Base-by-base conservation (phyloP, 1,140 invertebrate species). In the Neuroterus valhalla region DNA sequence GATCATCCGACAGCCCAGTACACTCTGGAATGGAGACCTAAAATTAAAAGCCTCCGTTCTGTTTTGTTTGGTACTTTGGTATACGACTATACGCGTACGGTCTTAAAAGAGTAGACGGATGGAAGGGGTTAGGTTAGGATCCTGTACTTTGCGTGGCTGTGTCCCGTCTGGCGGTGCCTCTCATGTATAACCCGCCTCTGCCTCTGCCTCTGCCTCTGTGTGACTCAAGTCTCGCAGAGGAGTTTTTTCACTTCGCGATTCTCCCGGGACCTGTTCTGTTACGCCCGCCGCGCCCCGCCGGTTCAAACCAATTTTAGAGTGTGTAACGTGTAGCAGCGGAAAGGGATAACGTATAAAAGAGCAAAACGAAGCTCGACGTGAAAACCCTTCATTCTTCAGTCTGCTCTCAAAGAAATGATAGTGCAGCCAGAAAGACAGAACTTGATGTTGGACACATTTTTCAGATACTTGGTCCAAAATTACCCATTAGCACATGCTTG, bases 31-130 rank as follows among this genome's bases (percentile, higher is more conserved):
- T 62, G 52, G 52, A 62, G 52, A 62, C 52, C 52, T 62, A 62
- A 62, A 62, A 62, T 62, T 62, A 62, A 62, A 62, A 62, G 52
- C 52, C 52, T 62, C 52, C 31, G 52, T 62, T 62, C 52, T n/a
- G n/a, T n/a, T n/a, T n/a, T n/a, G n/a, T n/a, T n/a, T n/a, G 52
- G 50, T 55, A 55, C 50, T 55, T 55, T 21, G 50, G 52, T 62
- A n/a, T n/a, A n/a, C n/a, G n/a, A n/a, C n/a, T n/a, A n/a, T n/a
- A n/a, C n/a, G n/a, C n/a, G n/a, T n/a, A 38, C 26, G 52, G 52
- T 62, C 52, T 62, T 62, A 62, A 62, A 62, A 62, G 52, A 31
- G 21, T 62, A 50, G 31, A 31, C 4, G 31, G 31, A 31, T 5
- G 23, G 14, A 62, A 14, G 52, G 52, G 52, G 52, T 62, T 62